Evolutionary conservation across 2,797 vertebrate genomes (phyloP).

Genomic region (Glyptemys insculpta): DNA sequence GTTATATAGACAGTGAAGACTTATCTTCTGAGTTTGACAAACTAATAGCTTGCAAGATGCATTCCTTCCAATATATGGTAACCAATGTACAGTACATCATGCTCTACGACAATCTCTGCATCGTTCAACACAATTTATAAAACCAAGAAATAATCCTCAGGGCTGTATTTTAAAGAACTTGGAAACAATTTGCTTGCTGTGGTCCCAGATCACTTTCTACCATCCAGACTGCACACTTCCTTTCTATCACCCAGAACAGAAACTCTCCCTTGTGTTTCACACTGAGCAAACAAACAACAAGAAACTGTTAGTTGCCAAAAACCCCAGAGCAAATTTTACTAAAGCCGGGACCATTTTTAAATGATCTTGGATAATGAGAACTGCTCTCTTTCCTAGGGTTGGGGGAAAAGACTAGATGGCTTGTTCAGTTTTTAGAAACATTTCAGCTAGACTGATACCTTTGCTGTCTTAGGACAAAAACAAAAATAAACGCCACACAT

Average conservation of each 20-base stretch:
- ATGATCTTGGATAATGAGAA: background rate
- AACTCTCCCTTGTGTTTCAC: background rate
- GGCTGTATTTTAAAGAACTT: background rate
- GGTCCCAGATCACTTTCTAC: background rate
- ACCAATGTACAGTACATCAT: background rate
- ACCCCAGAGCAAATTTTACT: background rate
- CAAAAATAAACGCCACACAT: background rate
- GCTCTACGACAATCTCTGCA: background rate
- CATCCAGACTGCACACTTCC: background rate
- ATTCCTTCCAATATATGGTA: background rate
- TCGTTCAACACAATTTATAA: background rate
- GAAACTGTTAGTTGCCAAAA: background rate
- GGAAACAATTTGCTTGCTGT: fast-evolving
- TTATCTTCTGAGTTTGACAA: background rate
- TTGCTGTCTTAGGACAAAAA: background rate
- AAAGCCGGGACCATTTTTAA: fast-evolving
- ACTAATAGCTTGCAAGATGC: background rate
- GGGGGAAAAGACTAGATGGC: background rate
- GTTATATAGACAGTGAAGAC: background rate
- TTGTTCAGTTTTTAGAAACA: background rate
- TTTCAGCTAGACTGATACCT: background rate
- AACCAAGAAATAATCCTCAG: background rate
- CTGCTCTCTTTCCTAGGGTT: background rate
- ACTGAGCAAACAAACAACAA: background rate
- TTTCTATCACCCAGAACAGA: background rate